phyloP scores from a whole-genome alignment of 2,113 vertebrate species.

The Hemichromis elongatus region DNA sequence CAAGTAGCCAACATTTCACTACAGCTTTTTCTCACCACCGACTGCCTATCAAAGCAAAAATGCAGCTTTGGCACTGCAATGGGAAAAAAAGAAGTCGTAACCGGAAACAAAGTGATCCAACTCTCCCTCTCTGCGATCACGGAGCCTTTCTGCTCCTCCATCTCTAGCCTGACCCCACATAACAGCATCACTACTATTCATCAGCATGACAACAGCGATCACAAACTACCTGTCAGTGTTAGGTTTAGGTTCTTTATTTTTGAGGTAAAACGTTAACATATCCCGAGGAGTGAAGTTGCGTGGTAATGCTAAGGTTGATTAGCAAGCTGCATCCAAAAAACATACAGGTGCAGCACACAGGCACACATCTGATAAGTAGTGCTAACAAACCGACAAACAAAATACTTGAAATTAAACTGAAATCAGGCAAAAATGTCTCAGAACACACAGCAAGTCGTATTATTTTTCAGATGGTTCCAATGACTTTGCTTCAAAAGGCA shows the following conservation, averaged over 20 bases:
- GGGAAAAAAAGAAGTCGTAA: background rate
- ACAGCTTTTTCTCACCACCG: background rate
- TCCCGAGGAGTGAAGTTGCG: background rate
- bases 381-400: background rate
- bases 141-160: background rate
- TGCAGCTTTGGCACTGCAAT: background rate
- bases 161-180: background rate
- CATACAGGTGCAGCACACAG: background rate
- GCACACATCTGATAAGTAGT: background rate
- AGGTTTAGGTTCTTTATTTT: background rate
- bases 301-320: background rate
- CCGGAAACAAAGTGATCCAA: background rate
- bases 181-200: rapidly evolving
- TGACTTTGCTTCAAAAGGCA: background rate
- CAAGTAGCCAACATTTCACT: background rate
- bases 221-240: background rate
- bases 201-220: background rate
- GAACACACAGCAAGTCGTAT: background rate
- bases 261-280: background rate
- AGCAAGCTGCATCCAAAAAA: background rate
- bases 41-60: background rate
- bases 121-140: background rate
- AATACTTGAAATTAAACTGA: background rate
- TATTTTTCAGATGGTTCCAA: background rate
- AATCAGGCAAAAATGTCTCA: background rate